Conservation (phyloP, 2,888 invertebrate species). For the Scaptomyza tumidula region DNA sequence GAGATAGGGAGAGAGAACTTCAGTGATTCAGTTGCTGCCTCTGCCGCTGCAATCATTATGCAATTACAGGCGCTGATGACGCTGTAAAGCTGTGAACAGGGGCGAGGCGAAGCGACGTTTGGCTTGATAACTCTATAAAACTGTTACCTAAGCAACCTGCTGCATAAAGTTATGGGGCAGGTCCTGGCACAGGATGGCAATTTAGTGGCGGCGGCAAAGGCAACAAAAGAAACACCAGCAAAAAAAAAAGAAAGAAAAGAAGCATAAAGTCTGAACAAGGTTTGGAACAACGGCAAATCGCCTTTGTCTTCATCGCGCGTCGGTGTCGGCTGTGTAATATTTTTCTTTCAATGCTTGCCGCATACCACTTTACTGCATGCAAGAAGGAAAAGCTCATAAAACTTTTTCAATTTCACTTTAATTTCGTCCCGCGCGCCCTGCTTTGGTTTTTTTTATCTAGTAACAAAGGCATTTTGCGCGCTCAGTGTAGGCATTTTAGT, state of each 20-base stretch:
- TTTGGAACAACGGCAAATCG: slow-evolving; percentile 45
- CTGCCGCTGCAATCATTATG: slow-evolving; percentile 74
- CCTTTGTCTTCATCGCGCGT: slow-evolving; percentile 76
- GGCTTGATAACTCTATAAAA: slow-evolving; percentile 74
- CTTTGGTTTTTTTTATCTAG: slow-evolving; percentile 57
- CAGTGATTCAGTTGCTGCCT: slow-evolving; percentile 24
- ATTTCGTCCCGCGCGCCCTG: slow-evolving; percentile 54
- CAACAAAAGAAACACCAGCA: slow-evolving; percentile 31
- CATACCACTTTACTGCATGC: slow-evolving; percentile 45
- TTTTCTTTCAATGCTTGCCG: slow-evolving; percentile 70
- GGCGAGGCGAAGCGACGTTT: slow-evolving; percentile 9
- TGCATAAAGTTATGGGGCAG: slow-evolving; percentile 67
- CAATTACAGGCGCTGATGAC: slow-evolving; percentile 63
- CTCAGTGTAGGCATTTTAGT: slow-evolving; percentile 71
- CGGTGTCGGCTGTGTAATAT: slow-evolving; percentile 76
- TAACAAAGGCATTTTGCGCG: slow-evolving; percentile 67
- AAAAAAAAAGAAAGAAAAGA: slow-evolving; percentile 5
- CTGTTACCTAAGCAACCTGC: slow-evolving; percentile 78
- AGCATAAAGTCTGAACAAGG: slow-evolving; percentile 10
- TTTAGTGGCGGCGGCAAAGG: slow-evolving; percentile 54
- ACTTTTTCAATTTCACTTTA: slow-evolving; percentile 83
- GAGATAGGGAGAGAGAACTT: slow-evolving; percentile 20
- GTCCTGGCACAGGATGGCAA: slow-evolving; percentile 62
- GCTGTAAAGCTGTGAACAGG: slow-evolving; percentile 13
- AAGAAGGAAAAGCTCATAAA: slow-evolving; percentile 79